Base-by-base conservation (phyloP, 2,797 vertebrate species). In the Lepus townsendii region DNA sequence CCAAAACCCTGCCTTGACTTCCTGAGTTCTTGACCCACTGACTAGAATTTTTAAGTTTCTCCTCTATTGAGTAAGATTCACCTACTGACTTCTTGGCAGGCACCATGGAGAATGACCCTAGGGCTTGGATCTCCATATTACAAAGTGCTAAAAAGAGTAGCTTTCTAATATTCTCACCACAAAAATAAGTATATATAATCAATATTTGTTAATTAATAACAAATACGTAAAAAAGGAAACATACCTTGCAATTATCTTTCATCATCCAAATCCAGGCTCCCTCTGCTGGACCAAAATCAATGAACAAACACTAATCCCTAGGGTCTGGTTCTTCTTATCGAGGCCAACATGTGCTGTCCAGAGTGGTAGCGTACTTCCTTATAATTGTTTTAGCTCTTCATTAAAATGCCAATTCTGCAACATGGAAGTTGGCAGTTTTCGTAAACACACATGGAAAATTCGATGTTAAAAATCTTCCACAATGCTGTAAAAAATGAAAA, bases 381-480 rank as follows among this genome's bases (percentile, higher is more conserved):
- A 73, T 3, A 75, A 2, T 35, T 92, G 7, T 82, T 72, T 89
- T 68, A 77, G 32, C 9, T 19, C 13, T 76, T 91, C 30, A 22
- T 92, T 62, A 88, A 75, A 57, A 85, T 76, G 16, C 14, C 16
- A 76, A 72, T 8, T 77, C 17, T 7, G 65, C 26, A 72, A 90
- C 4, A 62, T 30, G 22, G 16, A 82, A 77, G 27, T 2, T 50
- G 38, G 54, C n/a, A 65, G 27, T 68, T 88, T 90, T 76, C 71
- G 30, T 79, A 90, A 90, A 32, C 27, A 88, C 65, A 80, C 42
- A 54, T 60, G 54, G 26, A 73, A 89, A 77, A 83, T 86, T 76
- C 30, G 20, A 65, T 73, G n/a, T 63, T 83, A 50, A 79, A 78
- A 93, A 30, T 68, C 85, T 76, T 83, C 69, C 26, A 35, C 32